Evolutionary conservation across 1,140 invertebrate species (phyloP), one percentile per base, ranked within the genome.

Genomic region (Tetramorium simillimum): DNA sequence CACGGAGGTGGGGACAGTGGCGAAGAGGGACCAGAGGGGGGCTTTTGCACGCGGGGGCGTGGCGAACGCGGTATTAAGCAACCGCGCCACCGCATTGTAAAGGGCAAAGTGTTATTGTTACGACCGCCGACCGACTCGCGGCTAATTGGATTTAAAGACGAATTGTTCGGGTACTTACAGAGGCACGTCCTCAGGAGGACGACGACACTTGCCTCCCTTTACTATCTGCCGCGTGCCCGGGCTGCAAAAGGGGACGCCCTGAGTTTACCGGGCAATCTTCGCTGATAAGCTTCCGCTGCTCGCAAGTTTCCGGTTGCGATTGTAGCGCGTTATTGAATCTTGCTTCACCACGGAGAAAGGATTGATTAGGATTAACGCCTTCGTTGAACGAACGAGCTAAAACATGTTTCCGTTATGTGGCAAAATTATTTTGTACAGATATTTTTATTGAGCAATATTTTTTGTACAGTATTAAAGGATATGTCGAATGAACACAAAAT

Each of bases 71-170:
- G 93, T 94, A 94, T 94, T 94, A 94, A 93, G 92, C 92, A 91
- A 92, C 88, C 89, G 89, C 89, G 89, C 90, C 82, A 85, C 90
- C 88, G 90, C 92, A 93, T 94, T 93, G 91, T 94, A 91, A 92
- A 88, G 88, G 90, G 75, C 76, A 89, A 90, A 92, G 92, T 91
- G 91, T 93, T 93, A 93, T 94, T 94, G 92, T 94, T 92, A 82
- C 92, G 89, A 94, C 88, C 91, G 89, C 89, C 88, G 86, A 75
- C 76, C 81, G 49, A 65, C 77, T 85, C 70, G 37, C 73, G 92
- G 91, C 89, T 94, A 94, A 95, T 94, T 95, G 93, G 93, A 94
- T 94, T 95, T 93, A 92, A 90, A 94, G 90, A 92, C 91, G 92
- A 93, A 94, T 93, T 93, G 90, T 93, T 94, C 91, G 91, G 89